Percentiles rank a stretch among this genome's conserved stretches.
Evolutionary conservation across 2,888 invertebrate species (phyloP).

Genomic region (Oligia fasciuncula): DNA sequence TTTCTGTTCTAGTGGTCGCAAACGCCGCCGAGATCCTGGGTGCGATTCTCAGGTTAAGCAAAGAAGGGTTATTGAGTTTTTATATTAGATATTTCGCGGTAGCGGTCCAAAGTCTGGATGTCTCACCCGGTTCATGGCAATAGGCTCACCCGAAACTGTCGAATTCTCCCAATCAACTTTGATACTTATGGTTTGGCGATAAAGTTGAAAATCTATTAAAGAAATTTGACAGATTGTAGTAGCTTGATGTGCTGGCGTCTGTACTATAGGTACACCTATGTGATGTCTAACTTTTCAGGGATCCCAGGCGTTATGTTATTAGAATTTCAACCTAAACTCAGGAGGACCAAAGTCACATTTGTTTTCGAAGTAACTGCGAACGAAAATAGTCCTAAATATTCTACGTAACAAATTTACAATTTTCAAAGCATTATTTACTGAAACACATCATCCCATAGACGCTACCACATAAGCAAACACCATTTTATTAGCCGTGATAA

Average conservation of each 20-base stretch:
- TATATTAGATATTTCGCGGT: background rate
- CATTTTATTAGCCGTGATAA: constrained; percentile 77
- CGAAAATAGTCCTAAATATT: constrained; percentile 9
- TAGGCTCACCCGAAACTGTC: too few species aligned
- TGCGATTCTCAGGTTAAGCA: background rate
- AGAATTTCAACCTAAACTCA: background rate
- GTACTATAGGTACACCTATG: too few species aligned
- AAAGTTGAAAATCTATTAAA: too few species aligned
- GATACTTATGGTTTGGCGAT: too few species aligned
- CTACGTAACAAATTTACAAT: background rate
- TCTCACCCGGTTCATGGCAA: background rate
- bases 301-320: background rate
- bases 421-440: constrained; percentile 15
- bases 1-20: background rate
- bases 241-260: too few species aligned
- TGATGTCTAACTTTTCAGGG: background rate
- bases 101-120: background rate
- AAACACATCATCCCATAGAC: constrained; percentile 25
- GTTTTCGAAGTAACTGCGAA: background rate
- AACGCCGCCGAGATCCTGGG: background rate
- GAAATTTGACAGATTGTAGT: too few species aligned
- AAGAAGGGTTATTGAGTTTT: background rate
- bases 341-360: background rate
- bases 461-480: constrained; percentile 75
- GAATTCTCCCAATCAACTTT: too few species aligned